These are phyloP conservation scores for Drosophila nannoptera DNA, from an alignment of 1,140 invertebrate species.

Conservation along the genomic window DNA sequence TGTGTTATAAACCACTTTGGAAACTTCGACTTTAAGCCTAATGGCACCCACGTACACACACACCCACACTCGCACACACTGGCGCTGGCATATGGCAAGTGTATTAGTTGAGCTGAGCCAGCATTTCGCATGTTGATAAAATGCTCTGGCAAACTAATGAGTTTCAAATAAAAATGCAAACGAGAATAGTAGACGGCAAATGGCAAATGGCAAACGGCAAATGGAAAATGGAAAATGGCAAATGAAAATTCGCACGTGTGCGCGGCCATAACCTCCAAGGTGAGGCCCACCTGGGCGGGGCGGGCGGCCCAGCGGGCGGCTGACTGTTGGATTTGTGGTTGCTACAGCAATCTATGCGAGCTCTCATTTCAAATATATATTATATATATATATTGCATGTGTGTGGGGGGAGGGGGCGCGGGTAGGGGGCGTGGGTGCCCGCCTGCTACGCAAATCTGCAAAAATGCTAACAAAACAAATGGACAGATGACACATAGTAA, in stretches of 20 bases:
- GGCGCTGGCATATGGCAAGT: slow-evolving; percentile 15
- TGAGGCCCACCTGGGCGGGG: not conserved
- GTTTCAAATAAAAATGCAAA: slow-evolving; percentile 66
- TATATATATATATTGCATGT: not conserved
- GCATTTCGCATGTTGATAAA: slow-evolving; percentile 49
- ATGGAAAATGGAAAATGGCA: not conserved
- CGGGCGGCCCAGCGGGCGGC: slow-evolving; percentile 1
- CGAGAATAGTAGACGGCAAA: not conserved
- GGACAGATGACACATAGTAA: slow-evolving; percentile 66
- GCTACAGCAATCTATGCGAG: slow-evolving; percentile 8
- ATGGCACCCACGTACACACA: slow-evolving; percentile 10
- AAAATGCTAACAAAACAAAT: slow-evolving; percentile 40
- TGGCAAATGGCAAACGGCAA: not conserved
- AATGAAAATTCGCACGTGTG: slow-evolving; percentile 39
- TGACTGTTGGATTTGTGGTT: not conserved
- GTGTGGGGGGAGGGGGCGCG: too few relatives aligned
- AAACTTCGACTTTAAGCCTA: not conserved
- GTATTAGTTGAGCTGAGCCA: slow-evolving; percentile 36
- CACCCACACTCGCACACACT: slow-evolving; percentile 9
- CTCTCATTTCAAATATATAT: not conserved
- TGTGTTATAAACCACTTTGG: not conserved
- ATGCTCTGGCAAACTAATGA: slow-evolving; percentile 60
- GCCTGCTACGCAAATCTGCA: slow-evolving; percentile 54
- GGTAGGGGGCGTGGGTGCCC: not conserved
- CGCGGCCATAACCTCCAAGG: slow-evolving; percentile 26